Base-by-base conservation (phyloP, 2,797 vertebrate genomes). In the Champsocephalus esox region DNA sequence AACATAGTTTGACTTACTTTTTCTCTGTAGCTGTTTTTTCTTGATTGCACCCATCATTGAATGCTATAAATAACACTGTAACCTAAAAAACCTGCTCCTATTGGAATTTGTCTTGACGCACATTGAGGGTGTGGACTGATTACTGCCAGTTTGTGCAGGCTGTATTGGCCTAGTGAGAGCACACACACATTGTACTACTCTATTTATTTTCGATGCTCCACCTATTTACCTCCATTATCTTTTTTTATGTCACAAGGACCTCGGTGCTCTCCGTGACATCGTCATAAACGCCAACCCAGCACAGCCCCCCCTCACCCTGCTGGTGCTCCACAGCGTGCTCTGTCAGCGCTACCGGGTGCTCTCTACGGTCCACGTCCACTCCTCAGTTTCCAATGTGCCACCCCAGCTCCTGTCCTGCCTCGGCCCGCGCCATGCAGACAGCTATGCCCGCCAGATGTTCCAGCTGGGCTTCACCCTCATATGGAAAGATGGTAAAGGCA, bases 401-500 rank as follows among this genome's bases (percentile, higher is more conserved):
- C 93, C 96, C 62, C 93, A 93, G 66, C 97, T 99, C 45, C 85
- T 97, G 75, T 95, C 93, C 84, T 99, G 97, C 92, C 97, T 99
- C 6, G 98, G 97, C 3, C 93, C 92, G 0, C 96, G 95, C 5
- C 96, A 96, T 50, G 58, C 86, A 1, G 94, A 94, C 76, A 95
- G 95, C 87, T 95, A 94, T 9, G 88, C 92, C 14, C 97, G 98
- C 41, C 95, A 97, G 0, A 87, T 96, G 6, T 98, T 98, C 85
- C 97, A 99, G 86, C 70, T 99, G 76, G 98, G 96, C 66, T 97
- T 99, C 82, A 99, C 98, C 44, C 95, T 99, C 16, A 99, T 99
- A 89, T 99, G 98, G 98, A 99, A 99, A 92, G 95, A 99, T 0
- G 98, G 98, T 99, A 92, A 92, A 95, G 96, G 24, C 5, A 1